phyloP scores from a whole-genome alignment of 1,140 invertebrate species.

The Heliconius himera region DNA sequence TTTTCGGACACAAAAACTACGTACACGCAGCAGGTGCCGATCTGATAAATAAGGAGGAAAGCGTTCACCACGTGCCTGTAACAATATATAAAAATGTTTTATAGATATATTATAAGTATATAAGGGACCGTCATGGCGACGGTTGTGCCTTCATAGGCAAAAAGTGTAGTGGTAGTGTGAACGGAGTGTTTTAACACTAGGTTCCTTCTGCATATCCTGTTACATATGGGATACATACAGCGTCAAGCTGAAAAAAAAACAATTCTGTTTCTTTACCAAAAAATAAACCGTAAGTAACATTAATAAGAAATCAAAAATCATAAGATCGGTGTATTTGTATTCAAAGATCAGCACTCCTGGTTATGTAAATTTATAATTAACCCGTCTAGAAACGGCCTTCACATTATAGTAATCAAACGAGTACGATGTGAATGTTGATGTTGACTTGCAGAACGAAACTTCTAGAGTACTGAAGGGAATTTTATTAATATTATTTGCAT shows the following conservation, averaged over 20 bases:
- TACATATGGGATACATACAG: too few relatives aligned
- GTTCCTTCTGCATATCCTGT: too few relatives aligned
- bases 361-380: constrained; percentile 16
- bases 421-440: constrained; percentile 1
- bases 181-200: too few relatives aligned
- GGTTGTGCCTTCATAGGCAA: too few relatives aligned
- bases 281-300: neutral
- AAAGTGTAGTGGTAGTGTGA: too few relatives aligned
- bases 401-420: neutral
- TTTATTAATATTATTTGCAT: neutral
- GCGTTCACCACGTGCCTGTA: constrained; percentile 84
- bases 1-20: constrained; percentile 92
- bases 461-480: neutral
- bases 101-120: constrained; percentile 18
- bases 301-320: neutral
- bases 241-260: too few relatives aligned
- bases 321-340: constrained; percentile 46
- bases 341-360: constrained; percentile 15
- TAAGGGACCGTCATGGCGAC: too few relatives aligned
- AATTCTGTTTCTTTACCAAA: too few relatives aligned
- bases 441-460: neutral
- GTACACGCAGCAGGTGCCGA: constrained; percentile 95
- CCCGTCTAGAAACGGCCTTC: neutral
- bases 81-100: constrained; percentile 35
- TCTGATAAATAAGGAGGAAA: constrained; percentile 90